These are phyloP conservation scores for Rhopilema esculentum DNA, from an alignment of 30 jellyfish, hydroid and myxozoan species.

Conservation along the genomic window DNA sequence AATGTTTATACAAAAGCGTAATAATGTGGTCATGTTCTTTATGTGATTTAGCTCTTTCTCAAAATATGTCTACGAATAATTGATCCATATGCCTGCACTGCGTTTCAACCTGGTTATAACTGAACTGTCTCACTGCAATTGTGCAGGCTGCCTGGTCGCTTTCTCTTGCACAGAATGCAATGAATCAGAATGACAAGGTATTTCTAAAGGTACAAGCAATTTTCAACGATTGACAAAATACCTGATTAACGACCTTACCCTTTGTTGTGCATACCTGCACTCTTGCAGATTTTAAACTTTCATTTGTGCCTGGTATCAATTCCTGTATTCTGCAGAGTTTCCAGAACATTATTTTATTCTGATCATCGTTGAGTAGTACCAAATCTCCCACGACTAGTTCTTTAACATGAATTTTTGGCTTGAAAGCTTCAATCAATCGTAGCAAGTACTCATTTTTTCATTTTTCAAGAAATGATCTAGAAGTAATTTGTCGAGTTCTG, in stretches of 20 bases:
- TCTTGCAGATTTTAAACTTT: constrained; percentile 57
- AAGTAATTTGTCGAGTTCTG: constrained; percentile 31
- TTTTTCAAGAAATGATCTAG: constrained; percentile 56
- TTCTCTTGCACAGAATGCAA: not conserved
- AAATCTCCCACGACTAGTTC: constrained; percentile 72
- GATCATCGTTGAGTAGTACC: constrained; percentile 69
- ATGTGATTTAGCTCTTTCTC: not conserved
- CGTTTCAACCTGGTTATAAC: constrained; percentile 41
- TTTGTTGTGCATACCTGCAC: constrained; percentile 28
- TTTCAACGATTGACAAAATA: constrained; percentile 61
- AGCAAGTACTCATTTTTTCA: constrained; percentile 56
- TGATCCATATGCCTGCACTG: constrained; percentile 65
- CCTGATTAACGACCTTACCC: constrained; percentile 59
- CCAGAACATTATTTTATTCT: constrained; percentile 60
- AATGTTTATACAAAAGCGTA: not conserved
- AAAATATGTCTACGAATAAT: constrained; percentile 29
- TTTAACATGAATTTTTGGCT: constrained; percentile 39
- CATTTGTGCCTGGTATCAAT: constrained; percentile 59
- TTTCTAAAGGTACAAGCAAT: constrained; percentile 52
- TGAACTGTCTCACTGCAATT: not conserved
- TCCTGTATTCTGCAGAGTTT: constrained; percentile 52
- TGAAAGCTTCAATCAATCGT: constrained; percentile 61
- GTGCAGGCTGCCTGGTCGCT: not conserved
- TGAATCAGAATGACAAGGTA: constrained; percentile 5
- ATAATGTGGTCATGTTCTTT: not conserved